Base-by-base conservation (phyloP, 2,888 invertebrate species). In the Drosophila birchii region DNA sequence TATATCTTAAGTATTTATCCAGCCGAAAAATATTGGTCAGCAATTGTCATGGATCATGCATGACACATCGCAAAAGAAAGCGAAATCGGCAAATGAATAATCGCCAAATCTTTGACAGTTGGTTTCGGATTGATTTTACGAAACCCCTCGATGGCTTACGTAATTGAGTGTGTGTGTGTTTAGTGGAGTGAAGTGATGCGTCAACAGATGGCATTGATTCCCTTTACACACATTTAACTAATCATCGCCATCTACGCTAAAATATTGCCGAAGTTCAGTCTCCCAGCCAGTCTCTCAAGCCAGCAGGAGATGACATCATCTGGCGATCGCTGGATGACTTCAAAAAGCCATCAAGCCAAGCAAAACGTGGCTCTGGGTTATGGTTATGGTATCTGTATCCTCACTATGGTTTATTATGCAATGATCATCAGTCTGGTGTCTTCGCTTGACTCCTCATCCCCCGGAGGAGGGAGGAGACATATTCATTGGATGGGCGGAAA, bases 41-140 rank as follows among this genome's bases (percentile, higher is more conserved):
- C 70, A 81, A 84, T 83, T 84, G 84, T 86, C 78, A 76, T 68
- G 78, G 78, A 56, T 59, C 78, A 74, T 83, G 84, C 78, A 74
- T 83, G 84, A 83, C 84, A 80, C 80, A 83, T 80, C 73, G 79
- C 76, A 8, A 75, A 75, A 75, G 80, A 81, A 79, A 79, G 61
- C 62, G 67, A 76, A 72, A 72, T 71, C 71, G 53, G 20, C 38
- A 60, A 26, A 53, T 82, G 71, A 82, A 66, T 76, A 80, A 81
- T 76, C 78, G 56, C 62, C 39, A 64, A 57, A 51, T 41, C 36
- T 61, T n/a, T 29, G 51, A 20, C 41, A 11, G 34, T 34, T 55
- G 29, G 39, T 7, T 26, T n/a, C 34, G 57, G 55, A 73, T 61
- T 71, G 55, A 74, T 61, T 63, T 70, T 64, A 51, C 51, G 16